Evolutionary conservation across 2,888 invertebrate genomes (phyloP), one percentile per base, ranked within the genome.

Genomic region (Eristalis intricaria): DNA sequence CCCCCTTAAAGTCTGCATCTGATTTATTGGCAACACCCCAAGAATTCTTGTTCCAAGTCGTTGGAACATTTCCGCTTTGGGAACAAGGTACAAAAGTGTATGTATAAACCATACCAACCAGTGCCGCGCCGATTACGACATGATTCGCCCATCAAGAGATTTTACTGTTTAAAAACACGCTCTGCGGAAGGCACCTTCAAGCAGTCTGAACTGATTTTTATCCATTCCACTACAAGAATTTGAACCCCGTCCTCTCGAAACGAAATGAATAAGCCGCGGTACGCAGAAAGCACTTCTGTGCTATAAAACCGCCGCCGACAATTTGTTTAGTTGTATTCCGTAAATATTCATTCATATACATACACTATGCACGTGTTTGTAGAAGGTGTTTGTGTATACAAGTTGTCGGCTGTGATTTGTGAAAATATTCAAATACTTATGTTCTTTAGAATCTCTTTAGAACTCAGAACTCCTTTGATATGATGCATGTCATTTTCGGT

Each of bases 101-200:
- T 26, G 29, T 32, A 35, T 8, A 76, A 22, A 50, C 64, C 64
- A 60, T 40, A 61, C 50, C 43, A 64, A 40, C 26, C 71, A 65
- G 40, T 79, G 60, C 29, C 32, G 60, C 71, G 71, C 79, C 79
- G 79, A 79, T 79, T 73, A 79, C 79, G 71, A 79, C 79, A 73
- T 79, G 79, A 79, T 79, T 79, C 60, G 71, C 79, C 70, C 79
- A 79, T 79, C 79, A 79, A 79, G 32, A 26, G 71, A 71, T 66
- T 79, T 79, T 73, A 79, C 79, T 73, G 79, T 79, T 71, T 79
- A 79, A 79, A 79, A 79, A 73, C 79, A 79, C 79, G 79, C 79
- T 79, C 65, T 60, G 71, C 32, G 65, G 78, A 26, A 56, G 64
- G 64, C 40, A 70, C 26, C 64, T 40, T 64, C 70, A 58, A 64